Evolutionary conservation across 2,888 invertebrate genomes (phyloP).

Genomic region (Phortica magna): DNA sequence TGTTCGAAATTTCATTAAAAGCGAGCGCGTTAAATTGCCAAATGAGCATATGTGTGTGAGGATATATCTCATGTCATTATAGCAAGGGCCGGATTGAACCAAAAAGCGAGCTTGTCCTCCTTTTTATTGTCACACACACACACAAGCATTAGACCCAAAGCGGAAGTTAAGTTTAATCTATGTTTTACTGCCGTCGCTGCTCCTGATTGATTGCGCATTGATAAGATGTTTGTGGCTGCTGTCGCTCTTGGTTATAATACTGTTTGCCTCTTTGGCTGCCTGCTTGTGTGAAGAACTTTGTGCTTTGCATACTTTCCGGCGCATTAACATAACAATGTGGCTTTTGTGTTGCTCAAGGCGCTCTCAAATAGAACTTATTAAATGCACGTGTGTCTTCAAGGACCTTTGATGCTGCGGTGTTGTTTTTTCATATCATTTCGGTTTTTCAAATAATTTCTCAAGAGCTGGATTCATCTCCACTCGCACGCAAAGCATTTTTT

Average conservation of each 20-base stretch:
- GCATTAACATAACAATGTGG: background rate
- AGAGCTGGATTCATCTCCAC: too few species aligned
- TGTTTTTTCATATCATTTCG: too few species aligned
- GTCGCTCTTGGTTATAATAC: background rate
- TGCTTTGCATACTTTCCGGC: background rate
- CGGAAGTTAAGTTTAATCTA: conserved; percentile 29
- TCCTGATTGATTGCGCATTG: conserved; percentile 30
- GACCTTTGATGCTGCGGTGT: too few species aligned
- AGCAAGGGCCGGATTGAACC: background rate
- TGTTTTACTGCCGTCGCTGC: background rate
- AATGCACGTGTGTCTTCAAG: too few species aligned
- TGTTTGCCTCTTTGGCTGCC: background rate
- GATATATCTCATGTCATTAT: background rate
- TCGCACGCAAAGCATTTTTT: too few species aligned
- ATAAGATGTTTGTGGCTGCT: background rate
- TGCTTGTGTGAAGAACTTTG: background rate
- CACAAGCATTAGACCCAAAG: background rate
- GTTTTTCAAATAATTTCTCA: too few species aligned
- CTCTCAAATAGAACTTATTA: too few species aligned
- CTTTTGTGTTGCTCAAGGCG: too few species aligned
- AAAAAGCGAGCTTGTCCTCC: background rate
- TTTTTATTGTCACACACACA: conserved; percentile 6
- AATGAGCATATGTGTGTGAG: background rate
- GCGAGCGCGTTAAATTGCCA: conserved; percentile 9
- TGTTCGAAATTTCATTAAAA: conserved; percentile 8